phyloP scores from a whole-genome alignment of 1,140 invertebrate genomes.

The Nebria ingens region DNA sequence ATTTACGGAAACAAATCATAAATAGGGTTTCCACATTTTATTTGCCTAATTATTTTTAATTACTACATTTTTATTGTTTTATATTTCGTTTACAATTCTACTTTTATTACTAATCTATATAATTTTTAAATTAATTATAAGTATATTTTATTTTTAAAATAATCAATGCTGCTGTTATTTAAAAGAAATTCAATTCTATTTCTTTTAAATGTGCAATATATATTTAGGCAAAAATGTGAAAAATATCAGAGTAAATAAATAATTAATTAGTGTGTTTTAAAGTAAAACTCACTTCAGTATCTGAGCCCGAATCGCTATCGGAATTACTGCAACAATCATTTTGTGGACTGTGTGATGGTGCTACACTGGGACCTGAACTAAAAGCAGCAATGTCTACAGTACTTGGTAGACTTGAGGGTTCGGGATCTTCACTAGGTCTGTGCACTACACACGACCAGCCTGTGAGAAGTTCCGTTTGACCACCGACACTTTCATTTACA shows the following conservation, averaged over 20 bases:
- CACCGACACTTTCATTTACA: conserved; percentile 26
- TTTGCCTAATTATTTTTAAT: no score
- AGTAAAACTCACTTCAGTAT: conserved; percentile 33
- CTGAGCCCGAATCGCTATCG: conserved; percentile 33
- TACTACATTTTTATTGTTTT: no score
- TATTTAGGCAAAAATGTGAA: no score
- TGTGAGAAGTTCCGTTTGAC: conserved; percentile 29
- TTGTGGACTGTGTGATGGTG: conserved; percentile 22
- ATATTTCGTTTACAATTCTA: no score
- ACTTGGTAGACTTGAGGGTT: conserved; percentile 46
- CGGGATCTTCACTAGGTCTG: conserved; percentile 48
- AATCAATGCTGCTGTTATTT: no score
- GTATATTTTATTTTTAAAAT: no score
- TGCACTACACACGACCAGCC: conserved; percentile 51
- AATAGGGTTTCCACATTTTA: no score
- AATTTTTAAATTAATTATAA: no score
- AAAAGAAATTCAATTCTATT: no score
- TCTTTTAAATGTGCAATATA: no score
- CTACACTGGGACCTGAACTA: conserved; percentile 27
- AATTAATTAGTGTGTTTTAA: conserved; percentile 15
- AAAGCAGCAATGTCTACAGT: conserved; percentile 53
- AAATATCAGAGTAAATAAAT: neutral
- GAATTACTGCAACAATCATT: conserved; percentile 24
- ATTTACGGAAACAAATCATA: neutral
- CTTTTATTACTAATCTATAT: no score